A percentile compares a stretch with the other conserved stretches of the same genome.
phyloP scores from a whole-genome alignment of 2,888 invertebrate genomes.

The Therioaphis trifolii region DNA sequence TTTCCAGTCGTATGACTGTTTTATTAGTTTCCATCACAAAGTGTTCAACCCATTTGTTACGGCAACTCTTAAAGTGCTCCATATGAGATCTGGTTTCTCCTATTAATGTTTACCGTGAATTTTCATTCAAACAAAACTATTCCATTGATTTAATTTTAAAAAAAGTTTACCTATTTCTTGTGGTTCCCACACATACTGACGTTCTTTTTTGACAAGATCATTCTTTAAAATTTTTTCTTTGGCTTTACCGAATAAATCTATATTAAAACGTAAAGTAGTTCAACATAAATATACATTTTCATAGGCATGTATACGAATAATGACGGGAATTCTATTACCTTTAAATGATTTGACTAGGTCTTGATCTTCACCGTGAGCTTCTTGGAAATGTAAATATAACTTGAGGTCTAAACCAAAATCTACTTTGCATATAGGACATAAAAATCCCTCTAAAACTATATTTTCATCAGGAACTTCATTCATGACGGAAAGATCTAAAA shows the following conservation, averaged over 20 bases:
- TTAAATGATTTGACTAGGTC: conserved; percentile 84
- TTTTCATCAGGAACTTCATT: conserved; percentile 69
- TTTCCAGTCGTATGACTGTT: conserved; percentile 91
- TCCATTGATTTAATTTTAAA: no score
- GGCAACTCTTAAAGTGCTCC: conserved; percentile 78
- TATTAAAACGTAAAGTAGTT: conserved; percentile 64
- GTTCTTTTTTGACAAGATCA: conserved; percentile 72
- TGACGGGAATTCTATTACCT: conserved; percentile 70
- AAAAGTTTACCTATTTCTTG: conserved; percentile 75
- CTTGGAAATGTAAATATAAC: conserved; percentile 89
- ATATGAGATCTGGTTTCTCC: conserved; percentile 77
- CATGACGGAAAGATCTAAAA: conserved; percentile 57
- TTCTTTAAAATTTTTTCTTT: conserved; percentile 87
- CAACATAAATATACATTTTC: conserved; percentile 8
- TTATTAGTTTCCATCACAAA: conserved; percentile 96
- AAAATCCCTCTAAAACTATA: conserved; percentile 87
- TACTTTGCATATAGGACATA: conserved; percentile 94
- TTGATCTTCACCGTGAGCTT: conserved; percentile 86
- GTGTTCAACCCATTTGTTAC: conserved; percentile 82
- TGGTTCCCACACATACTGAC: conserved; percentile 62
- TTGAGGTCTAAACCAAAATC: conserved; percentile 87
- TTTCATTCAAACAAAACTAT: no score
- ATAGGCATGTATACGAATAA: not conserved
- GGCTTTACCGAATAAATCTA: conserved; percentile 84
- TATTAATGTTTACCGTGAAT: conserved; percentile 66